phyloP scores from a whole-genome alignment of 1,140 invertebrate genomes.

The Orius laevigatus region DNA sequence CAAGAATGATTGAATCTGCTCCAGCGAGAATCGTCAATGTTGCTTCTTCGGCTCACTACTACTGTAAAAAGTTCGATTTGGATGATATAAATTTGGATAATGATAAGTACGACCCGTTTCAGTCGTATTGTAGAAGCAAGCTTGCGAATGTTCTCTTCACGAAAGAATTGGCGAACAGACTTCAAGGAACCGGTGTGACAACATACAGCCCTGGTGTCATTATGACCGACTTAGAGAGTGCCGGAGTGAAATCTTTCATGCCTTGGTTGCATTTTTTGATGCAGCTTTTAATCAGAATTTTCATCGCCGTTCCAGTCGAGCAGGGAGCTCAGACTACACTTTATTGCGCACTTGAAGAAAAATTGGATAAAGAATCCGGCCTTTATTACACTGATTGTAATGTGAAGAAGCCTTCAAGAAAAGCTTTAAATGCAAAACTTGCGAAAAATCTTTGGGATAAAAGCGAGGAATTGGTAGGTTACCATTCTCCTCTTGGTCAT shows the following conservation, averaged over 20 bases:
- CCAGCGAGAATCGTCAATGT: conserved; percentile 53
- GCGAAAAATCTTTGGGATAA: too few relatives aligned
- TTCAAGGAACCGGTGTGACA: conserved; percentile 43
- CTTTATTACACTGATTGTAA: conserved; percentile 32
- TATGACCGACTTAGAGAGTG: conserved; percentile 53
- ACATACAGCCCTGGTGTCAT: conserved; percentile 56
- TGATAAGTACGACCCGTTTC: conserved; percentile 43
- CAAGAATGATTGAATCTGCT: conserved; percentile 37
- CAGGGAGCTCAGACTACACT: conserved; percentile 67
- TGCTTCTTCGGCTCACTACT: conserved; percentile 42
- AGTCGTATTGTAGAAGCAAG: conserved; percentile 57
- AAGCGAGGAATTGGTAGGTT: too few relatives aligned
- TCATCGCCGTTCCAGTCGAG: conserved; percentile 38
- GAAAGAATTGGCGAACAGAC: conserved; percentile 36
- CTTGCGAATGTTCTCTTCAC: conserved; percentile 57
- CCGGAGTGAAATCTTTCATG: conserved; percentile 36
- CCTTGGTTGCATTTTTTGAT: conserved; percentile 38
- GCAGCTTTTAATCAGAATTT: conserved; percentile 23
- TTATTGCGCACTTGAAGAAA: conserved; percentile 56
- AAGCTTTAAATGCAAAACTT: too few relatives aligned
- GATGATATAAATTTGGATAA: conserved; percentile 25
- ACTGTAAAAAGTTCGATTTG: conserved; percentile 19
- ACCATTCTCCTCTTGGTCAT: too few relatives aligned
- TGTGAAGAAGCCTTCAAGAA: too few relatives aligned
- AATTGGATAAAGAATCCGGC: conserved; percentile 42